Evolutionary conservation across 2,888 invertebrate species (phyloP).

Genomic region (Cosmia trapezina): DNA sequence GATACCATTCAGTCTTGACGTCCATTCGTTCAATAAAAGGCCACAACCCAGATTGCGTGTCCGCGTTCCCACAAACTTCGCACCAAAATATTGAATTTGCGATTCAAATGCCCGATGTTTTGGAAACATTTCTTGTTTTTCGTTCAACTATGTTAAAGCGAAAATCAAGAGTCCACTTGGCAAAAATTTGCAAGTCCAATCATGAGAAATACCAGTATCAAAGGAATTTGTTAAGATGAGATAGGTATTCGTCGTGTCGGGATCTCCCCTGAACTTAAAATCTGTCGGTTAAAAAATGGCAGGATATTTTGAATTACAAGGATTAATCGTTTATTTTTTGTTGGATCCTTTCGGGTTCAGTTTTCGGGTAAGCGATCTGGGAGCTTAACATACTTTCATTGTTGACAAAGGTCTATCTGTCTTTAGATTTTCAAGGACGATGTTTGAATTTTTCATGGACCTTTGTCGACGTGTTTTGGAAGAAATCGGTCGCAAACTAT

Average conservation of each 20-base stretch:
- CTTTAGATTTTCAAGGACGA: not conserved
- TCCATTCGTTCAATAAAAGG: not conserved
- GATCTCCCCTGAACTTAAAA: conserved; percentile 19
- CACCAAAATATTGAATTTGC: conserved; percentile 51
- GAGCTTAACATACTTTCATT: conserved; percentile 1
- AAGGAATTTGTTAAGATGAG: conserved; percentile 67
- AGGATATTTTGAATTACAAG: conserved; percentile 27
- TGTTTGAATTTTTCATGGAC: not conserved
- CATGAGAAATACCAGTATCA: conserved; percentile 60
- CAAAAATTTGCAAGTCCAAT: conserved; percentile 67
- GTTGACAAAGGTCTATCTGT: not conserved
- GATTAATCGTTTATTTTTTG: conserved; percentile 16
- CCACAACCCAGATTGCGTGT: not conserved
- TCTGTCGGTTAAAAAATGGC: conserved; percentile 27
- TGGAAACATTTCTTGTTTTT: conserved; percentile 60
- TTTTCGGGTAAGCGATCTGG: conserved; percentile 11
- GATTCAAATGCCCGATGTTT: conserved; percentile 58
- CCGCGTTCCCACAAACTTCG: not conserved
- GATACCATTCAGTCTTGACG: too few relatives aligned
- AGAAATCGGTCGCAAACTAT: not conserved
- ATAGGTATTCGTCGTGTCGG: conserved; percentile 29
- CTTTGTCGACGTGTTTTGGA: not conserved
- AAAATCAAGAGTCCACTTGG: conserved; percentile 63
- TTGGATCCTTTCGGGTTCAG: not conserved
- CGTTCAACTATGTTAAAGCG: conserved; percentile 55